These are phyloP conservation scores for Bucorvus abyssinicus DNA, from an alignment of 2,797 vertebrate genomes.

Conservation along the genomic window DNA sequence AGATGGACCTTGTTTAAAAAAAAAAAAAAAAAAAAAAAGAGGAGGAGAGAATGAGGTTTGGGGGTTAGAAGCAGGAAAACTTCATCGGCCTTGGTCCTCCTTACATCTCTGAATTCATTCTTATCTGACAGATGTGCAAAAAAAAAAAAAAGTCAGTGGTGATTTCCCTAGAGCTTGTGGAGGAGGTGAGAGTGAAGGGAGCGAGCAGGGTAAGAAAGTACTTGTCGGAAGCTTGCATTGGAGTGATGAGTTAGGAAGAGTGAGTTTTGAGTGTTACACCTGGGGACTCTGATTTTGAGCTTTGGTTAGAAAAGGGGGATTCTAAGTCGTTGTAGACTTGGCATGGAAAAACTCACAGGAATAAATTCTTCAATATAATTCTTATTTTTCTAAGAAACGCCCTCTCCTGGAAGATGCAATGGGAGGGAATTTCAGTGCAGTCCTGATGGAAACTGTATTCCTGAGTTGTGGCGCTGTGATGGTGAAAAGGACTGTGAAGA, in stretches of 20 bases:
- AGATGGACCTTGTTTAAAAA: not conserved
- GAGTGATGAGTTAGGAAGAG: not conserved
- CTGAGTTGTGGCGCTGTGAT: constrained; percentile 92
- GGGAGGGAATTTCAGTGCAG: constrained; percentile 90
- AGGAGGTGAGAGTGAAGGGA: not conserved
- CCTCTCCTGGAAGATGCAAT: constrained; percentile 84
- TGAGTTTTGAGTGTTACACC: rapidly evolving
- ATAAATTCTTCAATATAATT: not conserved
- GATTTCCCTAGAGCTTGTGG: not conserved
- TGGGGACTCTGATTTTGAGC: not conserved
- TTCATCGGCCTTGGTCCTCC: not conserved
- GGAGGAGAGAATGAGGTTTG: not conserved
- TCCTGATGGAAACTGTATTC: constrained; percentile 91
- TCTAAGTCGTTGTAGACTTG: not conserved
- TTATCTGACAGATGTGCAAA: not conserved
- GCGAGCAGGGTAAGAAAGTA: not conserved
- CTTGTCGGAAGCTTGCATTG: not conserved
- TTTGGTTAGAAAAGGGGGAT: not conserved
- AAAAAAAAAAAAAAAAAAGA: not conserved
- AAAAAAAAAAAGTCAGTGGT: not conserved
- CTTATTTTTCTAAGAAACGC: constrained; percentile 78
- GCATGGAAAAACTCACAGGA: not conserved
- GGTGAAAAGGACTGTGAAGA: constrained; percentile 98
- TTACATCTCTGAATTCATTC: not conserved
- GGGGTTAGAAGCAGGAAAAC: not conserved